Evolutionary conservation across 2,888 invertebrate genomes (phyloP).

Genomic region (Cryptus armator): DNA sequence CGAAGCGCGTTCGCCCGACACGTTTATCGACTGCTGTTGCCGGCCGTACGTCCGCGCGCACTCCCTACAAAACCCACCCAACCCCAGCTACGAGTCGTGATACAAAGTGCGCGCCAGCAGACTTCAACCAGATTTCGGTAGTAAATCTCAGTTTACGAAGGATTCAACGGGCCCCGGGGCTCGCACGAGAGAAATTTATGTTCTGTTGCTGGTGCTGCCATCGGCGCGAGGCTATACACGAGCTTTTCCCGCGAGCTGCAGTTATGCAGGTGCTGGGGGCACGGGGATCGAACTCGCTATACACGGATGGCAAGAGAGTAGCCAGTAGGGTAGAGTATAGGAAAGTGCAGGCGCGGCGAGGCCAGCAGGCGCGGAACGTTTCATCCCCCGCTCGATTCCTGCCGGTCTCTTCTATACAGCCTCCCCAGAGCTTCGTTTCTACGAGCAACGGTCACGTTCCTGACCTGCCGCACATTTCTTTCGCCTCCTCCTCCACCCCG

Average conservation of each 20-base stretch:
- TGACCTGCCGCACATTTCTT: constrained; percentile 65
- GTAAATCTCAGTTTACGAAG: constrained; percentile 79
- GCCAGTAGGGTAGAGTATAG: constrained; percentile 47
- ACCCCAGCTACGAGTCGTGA: constrained; percentile 56
- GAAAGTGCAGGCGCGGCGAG: constrained; percentile 18
- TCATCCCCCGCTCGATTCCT: constrained; percentile 35
- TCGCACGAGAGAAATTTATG: constrained; percentile 76
- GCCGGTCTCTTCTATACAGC: neutral
- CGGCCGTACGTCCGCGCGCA: constrained; percentile 62
- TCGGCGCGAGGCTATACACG: constrained; percentile 17
- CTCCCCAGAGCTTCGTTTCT: constrained; percentile 9
- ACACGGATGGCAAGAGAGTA: constrained; percentile 33
- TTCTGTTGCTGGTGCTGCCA: constrained; percentile 64
- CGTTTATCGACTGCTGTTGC: constrained; percentile 69
- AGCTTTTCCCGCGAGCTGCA: constrained; percentile 44
- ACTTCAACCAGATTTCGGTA: constrained; percentile 76
- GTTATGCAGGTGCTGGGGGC: constrained; percentile 73
- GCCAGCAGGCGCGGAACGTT: constrained; percentile 39
- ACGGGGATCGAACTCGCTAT: constrained; percentile 37
- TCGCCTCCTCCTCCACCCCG: constrained; percentile 12
- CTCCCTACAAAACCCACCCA: constrained; percentile 22
- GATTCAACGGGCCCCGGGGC: constrained; percentile 74
- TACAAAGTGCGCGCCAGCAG: constrained; percentile 70
- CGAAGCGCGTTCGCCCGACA: constrained; percentile 46
- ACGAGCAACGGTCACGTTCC: constrained; percentile 64